These are phyloP conservation scores for Erynnis tages DNA, from an alignment of 2,888 invertebrate species.

Conservation along the genomic window DNA sequence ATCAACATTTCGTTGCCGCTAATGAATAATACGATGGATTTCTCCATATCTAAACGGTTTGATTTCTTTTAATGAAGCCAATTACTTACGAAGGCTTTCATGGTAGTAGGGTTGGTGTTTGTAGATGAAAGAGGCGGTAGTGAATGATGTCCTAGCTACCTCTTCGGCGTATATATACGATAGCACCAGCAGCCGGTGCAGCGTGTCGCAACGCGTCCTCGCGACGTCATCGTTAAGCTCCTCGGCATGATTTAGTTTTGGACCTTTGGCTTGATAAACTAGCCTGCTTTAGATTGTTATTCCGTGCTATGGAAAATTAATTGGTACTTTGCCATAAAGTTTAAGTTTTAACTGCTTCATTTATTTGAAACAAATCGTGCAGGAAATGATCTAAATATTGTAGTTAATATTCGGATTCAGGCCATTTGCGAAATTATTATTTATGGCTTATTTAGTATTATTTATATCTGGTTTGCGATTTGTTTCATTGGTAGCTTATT, in stretches of 20 bases:
- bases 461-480: too few relatives aligned
- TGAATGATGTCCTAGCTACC: slow-evolving; percentile 5
- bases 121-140: not conserved
- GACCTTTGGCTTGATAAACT: not conserved
- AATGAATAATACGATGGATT: not conserved
- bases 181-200: not conserved
- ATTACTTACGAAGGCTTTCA: slow-evolving; percentile 37
- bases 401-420: too few relatives aligned
- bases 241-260: not conserved
- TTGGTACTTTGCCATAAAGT: not conserved
- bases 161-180: slow-evolving; percentile 27
- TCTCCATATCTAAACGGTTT: not conserved
- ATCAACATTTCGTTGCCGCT: not conserved
- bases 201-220: slow-evolving; percentile 14
- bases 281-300: not conserved
- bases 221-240: not conserved
- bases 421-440: too few relatives aligned
- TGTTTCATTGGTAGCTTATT: too few relatives aligned
- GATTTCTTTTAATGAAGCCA: not conserved
- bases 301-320: not conserved
- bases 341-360: not conserved
- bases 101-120: slow-evolving; percentile 3
- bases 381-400: too few relatives aligned
- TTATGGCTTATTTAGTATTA: too few relatives aligned
- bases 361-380: not conserved